Evolutionary conservation across 2,888 invertebrate species (phyloP), one percentile per base, ranked within the genome.

Genomic region (Metacarcinus magister): DNA sequence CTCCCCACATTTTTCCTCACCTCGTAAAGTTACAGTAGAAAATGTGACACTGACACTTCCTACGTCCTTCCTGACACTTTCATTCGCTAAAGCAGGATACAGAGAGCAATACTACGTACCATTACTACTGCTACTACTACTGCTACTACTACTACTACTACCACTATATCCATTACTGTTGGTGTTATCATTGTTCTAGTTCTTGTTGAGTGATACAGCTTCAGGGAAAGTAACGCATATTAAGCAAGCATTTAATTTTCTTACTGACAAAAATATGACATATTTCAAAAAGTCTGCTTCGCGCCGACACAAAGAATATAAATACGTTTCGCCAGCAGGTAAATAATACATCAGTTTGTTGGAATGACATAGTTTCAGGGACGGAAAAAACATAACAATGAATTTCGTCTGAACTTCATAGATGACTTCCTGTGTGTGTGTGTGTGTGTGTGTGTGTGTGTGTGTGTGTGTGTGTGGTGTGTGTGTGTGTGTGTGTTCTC

Each of bases 401-500:
- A 67, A 67, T 67, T 16, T 67, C 4, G 16, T 67, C 67, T 23
- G 67, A n/a, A 19, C 23, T 67, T 67, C n/a, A 67, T 0, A 16
- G 23, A 23, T n/a, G 67, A 67, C 67, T 23, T 23, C 67, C 23
- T 67, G 67, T 67, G 67, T 67, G 67, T 67, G 67, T 67, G 67
- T 67, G 67, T 67, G 67, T 67, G 67, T 67, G 67, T 67, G 67
- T 67, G 67, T 67, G 67, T 67, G 67, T 67, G 67, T 67, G 67
- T 67, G 67, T 67, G 67, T 67, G 67, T 67, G 67, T 67, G n/a
- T n/a, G n/a, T n/a, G n/a, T n/a, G n/a, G 67, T 67, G 67, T 67
- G 67, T 67, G 67, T 67, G 67, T 67, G n/a, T 60, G 60, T 60
- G 60, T 60, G 60, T 60, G 5, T 60, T 75, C n/a, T 75, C 28